Evolutionary conservation across 2,113 vertebrate species (phyloP).

Genomic region (Nyctibius bracteatus): DNA sequence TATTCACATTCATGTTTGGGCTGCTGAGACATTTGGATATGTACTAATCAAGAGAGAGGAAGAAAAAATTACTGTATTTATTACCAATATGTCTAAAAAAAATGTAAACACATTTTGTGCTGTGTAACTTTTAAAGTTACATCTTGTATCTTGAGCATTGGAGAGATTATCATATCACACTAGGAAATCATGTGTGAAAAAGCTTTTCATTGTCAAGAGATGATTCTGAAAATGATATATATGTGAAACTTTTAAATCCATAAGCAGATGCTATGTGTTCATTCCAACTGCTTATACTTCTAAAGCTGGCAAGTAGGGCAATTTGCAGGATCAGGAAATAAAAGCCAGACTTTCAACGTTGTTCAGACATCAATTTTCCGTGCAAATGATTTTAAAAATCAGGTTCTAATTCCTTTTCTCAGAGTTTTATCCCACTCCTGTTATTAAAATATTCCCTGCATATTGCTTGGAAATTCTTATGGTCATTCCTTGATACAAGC

Average conservation of each 20-base stretch:
- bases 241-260: neutral
- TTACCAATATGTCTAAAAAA: neutral
- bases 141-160: neutral
- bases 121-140: neutral
- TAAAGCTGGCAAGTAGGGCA: neutral
- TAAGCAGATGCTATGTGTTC: neutral
- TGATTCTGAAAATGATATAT: neutral
- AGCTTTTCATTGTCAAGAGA: neutral
- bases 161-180: neutral
- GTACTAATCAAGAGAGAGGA: neutral
- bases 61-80: neutral
- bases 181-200: neutral
- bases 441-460: neutral
- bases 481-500: neutral
- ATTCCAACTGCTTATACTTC: neutral
- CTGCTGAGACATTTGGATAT: neutral
- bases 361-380: neutral
- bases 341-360: neutral
- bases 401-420: neutral
- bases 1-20: slow-evolving; percentile 2
- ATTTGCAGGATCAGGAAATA: neutral
- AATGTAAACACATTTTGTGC: neutral
- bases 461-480: neutral
- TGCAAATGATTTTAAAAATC: neutral
- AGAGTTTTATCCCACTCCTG: neutral